A percentile compares a stretch with the other conserved stretches of the same genome.
These are phyloP conservation scores for Saimiri boliviensis DNA, from an alignment of 2,113 vertebrate species.

Conservation along the genomic window DNA sequence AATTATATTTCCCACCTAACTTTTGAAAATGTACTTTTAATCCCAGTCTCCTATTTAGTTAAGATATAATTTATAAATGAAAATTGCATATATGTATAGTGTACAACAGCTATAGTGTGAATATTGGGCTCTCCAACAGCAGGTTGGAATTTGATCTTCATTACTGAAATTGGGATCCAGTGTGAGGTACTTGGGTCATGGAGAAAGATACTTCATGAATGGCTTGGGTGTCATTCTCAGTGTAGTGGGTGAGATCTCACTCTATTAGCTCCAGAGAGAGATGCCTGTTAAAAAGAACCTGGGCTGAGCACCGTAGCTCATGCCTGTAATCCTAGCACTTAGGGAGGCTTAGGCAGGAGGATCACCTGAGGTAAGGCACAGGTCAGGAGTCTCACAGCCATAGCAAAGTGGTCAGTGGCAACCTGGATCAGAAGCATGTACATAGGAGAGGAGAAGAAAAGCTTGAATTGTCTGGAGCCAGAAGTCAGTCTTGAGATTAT, in stretches of 20 bases:
- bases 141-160: background rate
- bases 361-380: background rate
- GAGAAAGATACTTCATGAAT: background rate
- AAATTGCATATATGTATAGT: background rate
- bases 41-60: background rate
- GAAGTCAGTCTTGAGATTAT: background rate
- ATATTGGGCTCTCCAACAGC: background rate
- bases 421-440: background rate
- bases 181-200: background rate
- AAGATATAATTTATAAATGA: background rate
- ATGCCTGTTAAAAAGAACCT: background rate
- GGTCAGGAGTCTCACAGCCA: background rate
- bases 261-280: background rate
- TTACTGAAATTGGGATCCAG: background rate
- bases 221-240: background rate
- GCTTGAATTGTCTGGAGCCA: background rate
- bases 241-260: background rate
- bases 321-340: too few species aligned
- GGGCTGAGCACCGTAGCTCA: too few species aligned
- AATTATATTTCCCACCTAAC: background rate
- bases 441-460: background rate
- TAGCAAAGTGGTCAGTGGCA: background rate
- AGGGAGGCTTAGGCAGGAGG: too few species aligned
- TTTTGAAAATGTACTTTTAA: background rate
- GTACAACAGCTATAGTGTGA: background rate